These are phyloP conservation scores for Riptortus pedestris DNA, from an alignment of 1,140 invertebrate genomes.

Conservation along the genomic window DNA sequence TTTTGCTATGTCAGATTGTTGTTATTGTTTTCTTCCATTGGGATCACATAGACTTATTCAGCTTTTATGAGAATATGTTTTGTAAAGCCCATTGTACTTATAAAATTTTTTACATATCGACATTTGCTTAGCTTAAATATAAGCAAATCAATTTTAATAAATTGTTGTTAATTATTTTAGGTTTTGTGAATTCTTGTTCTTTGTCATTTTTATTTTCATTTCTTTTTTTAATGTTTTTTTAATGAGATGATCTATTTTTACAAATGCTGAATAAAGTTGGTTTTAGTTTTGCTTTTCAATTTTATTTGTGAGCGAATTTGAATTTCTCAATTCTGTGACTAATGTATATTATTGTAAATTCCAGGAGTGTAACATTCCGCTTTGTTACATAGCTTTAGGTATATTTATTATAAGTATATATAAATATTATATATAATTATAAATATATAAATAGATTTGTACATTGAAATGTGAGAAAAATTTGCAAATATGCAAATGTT, in stretches of 20 bases:
- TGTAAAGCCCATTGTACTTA: conserved; percentile 1
- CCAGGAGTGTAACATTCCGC: conserved; percentile 18
- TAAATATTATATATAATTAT: conserved; percentile 1
- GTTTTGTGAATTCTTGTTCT: neutral
- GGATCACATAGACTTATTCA: conserved; percentile 1
- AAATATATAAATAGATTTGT: conserved; percentile 17
- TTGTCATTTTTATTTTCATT: neutral
- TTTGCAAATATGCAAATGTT: conserved; percentile 12
- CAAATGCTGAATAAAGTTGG: too few species aligned
- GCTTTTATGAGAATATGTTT: conserved; percentile 4
- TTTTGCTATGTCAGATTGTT: conserved; percentile 5
- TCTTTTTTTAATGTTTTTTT: neutral
- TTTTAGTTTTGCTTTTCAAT: neutral
- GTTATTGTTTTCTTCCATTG: conserved; percentile 13
- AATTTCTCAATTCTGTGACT: conserved; percentile 3
- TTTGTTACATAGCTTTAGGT: conserved; percentile 16
- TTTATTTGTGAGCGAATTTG: conserved; percentile 10
- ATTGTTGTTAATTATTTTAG: neutral
- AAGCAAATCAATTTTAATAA: neutral
- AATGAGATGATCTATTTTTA: too few species aligned
- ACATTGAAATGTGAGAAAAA: conserved; percentile 7
- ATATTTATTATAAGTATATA: conserved; percentile 17
- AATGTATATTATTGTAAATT: conserved; percentile 19
- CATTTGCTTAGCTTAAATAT: conserved; percentile 5
- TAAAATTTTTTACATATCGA: conserved; percentile 14